phyloP scores from a whole-genome alignment of 2,113 vertebrate species.

The Corythornis vintsioides region DNA sequence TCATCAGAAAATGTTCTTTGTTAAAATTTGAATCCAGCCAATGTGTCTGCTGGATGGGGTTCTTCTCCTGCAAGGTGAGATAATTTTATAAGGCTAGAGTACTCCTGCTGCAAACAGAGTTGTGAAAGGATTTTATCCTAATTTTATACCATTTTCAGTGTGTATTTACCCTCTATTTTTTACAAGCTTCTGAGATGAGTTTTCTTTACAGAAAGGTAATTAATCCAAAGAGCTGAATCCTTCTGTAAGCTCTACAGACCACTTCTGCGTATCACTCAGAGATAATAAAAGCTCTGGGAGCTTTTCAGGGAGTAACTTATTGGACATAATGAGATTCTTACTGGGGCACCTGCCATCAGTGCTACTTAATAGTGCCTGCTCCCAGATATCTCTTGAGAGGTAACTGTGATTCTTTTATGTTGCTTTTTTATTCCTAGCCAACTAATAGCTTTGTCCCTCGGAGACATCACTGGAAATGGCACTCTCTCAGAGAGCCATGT shows the following conservation, averaged over 20 bases:
- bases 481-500: not conserved
- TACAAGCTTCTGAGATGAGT: not conserved
- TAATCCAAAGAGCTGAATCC: constrained; percentile 28
- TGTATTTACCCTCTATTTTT: not conserved
- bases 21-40: not conserved
- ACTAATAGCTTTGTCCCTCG: not conserved
- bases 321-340: constrained; percentile 21
- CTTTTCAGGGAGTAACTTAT: constrained; percentile 39
- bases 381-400: constrained; percentile 20
- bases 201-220: constrained; percentile 46
- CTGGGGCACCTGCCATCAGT: not conserved
- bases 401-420: not conserved
- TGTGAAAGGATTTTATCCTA: not conserved
- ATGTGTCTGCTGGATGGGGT: not conserved
- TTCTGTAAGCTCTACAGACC: constrained; percentile 22
- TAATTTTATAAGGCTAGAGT: not conserved
- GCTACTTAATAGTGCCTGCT: not conserved
- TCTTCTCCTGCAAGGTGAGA: constrained; percentile 11
- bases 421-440: too few species aligned
- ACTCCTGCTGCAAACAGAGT: not conserved
- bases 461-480: not conserved
- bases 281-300: constrained; percentile 42
- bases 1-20: constrained; percentile 7
- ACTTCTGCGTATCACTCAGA: not conserved
- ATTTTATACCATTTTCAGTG: not conserved